These are phyloP conservation scores for Conus ventricosus DNA, from an alignment of 1,140 invertebrate genomes.

Conservation along the genomic window DNA sequence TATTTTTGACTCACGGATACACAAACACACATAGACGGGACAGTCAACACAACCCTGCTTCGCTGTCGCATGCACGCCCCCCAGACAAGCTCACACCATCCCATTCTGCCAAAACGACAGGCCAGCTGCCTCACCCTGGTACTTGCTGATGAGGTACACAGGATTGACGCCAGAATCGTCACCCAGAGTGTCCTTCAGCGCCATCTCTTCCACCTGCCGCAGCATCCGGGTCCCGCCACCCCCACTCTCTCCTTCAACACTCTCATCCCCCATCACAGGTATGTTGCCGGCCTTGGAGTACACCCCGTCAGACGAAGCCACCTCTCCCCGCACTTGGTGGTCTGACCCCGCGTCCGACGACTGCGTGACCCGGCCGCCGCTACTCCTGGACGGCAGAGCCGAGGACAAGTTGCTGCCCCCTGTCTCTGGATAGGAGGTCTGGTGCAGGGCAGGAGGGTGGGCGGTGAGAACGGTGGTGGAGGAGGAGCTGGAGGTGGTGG, in stretches of 20 bases:
- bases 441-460: not conserved
- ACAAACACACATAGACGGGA: not conserved
- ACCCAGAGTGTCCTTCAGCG: conserved; percentile 19
- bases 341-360: not conserved
- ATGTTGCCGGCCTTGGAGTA: not conserved
- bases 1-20: not conserved
- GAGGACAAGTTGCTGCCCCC: not conserved
- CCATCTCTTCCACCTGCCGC: conserved; percentile 16
- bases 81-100: no score
- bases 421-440: not conserved
- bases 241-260: no score
- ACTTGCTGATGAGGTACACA: conserved; percentile 15
- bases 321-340: not conserved
- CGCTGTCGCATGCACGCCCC: no score
- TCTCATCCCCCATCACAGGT: not conserved
- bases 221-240: not conserved
- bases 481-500: not conserved
- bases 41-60: no score
- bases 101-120: no score
- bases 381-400: no score
- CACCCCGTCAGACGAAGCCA: no score
- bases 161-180: conserved; percentile 22
- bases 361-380: not conserved
- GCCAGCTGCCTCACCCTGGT: conserved; percentile 15
- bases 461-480: not conserved